Percentiles rank a stretch among this genome's conserved stretches.
These are phyloP conservation scores for Peromyscus nudipes DNA, from an alignment of 2,797 vertebrate genomes.

Conservation along the genomic window DNA sequence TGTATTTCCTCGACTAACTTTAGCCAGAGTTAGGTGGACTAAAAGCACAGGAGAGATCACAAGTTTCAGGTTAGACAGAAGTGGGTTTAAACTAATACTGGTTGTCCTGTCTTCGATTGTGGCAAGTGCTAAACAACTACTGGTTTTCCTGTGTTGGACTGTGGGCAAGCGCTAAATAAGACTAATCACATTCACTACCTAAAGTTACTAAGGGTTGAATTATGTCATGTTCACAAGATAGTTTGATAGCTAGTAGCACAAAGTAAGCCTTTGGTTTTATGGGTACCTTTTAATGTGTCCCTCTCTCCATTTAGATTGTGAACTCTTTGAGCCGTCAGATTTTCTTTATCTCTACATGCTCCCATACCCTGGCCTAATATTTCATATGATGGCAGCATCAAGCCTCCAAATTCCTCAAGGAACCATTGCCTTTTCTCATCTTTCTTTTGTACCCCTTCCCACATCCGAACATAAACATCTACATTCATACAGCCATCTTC, in stretches of 20 bases:
- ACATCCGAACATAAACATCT: not conserved
- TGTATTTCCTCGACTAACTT: not conserved
- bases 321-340: accelerated
- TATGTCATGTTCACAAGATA: not conserved
- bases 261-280: not conserved
- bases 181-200: not conserved
- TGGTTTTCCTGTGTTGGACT: not conserved
- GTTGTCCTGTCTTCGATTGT: not conserved
- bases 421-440: not conserved
- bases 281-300: not conserved
- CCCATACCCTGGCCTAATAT: accelerated
- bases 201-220: not conserved
- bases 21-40: slow-evolving; percentile 28
- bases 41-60: not conserved
- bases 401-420: not conserved
- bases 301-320: not conserved
- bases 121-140: not conserved
- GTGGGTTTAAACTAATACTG: not conserved
- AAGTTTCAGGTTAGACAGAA: not conserved
- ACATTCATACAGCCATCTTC: not conserved
- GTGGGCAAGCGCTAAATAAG: not conserved
- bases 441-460: not conserved
- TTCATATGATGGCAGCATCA: not conserved
- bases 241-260: not conserved
- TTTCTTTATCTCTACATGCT: not conserved